Percentiles rank a stretch among this genome's conserved stretches.
These are phyloP conservation scores for Chrysodeixis includens DNA, from an alignment of 2,888 invertebrate species.

Conservation along the genomic window DNA sequence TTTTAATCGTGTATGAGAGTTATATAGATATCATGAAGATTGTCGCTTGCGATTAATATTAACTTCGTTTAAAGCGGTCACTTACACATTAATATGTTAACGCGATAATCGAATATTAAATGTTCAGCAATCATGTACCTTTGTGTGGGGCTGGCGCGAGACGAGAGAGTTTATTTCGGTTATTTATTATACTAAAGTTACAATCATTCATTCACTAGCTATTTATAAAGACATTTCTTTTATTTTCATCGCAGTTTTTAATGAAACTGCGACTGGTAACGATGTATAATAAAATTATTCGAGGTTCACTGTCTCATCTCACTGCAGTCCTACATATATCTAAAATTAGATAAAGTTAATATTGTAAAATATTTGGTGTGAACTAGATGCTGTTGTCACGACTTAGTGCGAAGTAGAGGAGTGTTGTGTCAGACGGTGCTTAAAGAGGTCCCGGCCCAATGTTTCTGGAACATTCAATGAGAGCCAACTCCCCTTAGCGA, in stretches of 20 bases:
- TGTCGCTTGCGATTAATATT: conserved; percentile 67
- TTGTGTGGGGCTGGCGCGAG: conserved; percentile 51
- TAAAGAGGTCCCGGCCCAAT: conserved; percentile 20
- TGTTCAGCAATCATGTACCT: conserved; percentile 57
- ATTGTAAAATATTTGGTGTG: conserved; percentile 65
- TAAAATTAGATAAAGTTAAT: conserved; percentile 59
- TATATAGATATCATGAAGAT: conserved; percentile 58
- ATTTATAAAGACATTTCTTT: conserved; percentile 42
- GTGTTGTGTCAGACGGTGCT: conserved; percentile 43
- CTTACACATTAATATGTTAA: conserved; percentile 54
- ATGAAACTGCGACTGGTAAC: conserved; percentile 15
- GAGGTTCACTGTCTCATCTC: conserved; percentile 24
- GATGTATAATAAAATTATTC: conserved; percentile 17
- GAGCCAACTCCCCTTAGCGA: neutral
- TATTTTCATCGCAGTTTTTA: conserved; percentile 19
- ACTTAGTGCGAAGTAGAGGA: conserved; percentile 63
- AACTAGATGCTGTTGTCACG: conserved; percentile 57
- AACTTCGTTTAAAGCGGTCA: conserved; percentile 53
- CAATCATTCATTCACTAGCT: conserved; percentile 34
- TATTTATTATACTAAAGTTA: conserved; percentile 10
- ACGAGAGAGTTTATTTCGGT: conserved; percentile 9
- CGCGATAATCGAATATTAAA: conserved; percentile 55
- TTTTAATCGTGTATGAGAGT: conserved; percentile 74
- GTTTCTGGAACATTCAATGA: neutral
- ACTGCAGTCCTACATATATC: conserved; percentile 49